phyloP scores from a whole-genome alignment of 2,113 vertebrate species.

The Brachirus orientalis region DNA sequence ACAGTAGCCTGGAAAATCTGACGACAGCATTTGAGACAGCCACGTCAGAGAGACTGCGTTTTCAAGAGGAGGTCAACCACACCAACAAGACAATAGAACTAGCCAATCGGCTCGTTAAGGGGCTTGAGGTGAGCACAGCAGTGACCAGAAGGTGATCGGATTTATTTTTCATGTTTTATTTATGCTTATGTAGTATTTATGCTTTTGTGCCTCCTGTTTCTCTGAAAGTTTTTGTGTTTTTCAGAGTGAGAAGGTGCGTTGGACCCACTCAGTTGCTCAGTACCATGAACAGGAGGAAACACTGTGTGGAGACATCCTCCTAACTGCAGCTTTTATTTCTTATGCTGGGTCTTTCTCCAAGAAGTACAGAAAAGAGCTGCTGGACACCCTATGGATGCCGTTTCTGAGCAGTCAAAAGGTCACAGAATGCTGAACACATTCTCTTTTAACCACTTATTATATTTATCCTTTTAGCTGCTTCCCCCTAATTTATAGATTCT shows the following conservation, averaged over 20 bases:
- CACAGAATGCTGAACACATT: not conserved
- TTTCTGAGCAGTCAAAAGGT: conserved; percentile 78
- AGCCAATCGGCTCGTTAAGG: conserved; percentile 96
- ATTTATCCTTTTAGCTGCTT: no score
- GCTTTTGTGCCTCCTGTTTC: not conserved
- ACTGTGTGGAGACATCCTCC: conserved; percentile 79
- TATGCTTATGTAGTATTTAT: no score
- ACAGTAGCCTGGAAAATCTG: conserved; percentile 88
- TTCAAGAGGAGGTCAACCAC: conserved; percentile 93
- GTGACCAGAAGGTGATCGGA: not conserved
- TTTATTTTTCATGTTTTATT: not conserved
- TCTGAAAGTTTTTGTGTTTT: conserved; percentile 10
- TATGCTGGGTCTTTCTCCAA: conserved; percentile 82
- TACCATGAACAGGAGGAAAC: conserved; percentile 83
- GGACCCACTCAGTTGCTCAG: conserved; percentile 80
- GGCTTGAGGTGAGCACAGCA: conserved; percentile 88
- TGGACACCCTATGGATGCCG: conserved; percentile 80
- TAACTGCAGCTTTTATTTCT: conserved; percentile 80
- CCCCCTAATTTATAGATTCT: no score
- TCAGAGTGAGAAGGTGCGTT: conserved; percentile 83
- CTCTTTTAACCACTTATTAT: not conserved
- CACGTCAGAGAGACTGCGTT: conserved; percentile 90
- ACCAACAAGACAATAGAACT: conserved; percentile 96
- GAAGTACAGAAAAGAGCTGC: conserved; percentile 71
- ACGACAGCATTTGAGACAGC: conserved; percentile 88